Base-by-base conservation (phyloP, 2,113 vertebrate species). In the Crotalus horridus region DNA sequence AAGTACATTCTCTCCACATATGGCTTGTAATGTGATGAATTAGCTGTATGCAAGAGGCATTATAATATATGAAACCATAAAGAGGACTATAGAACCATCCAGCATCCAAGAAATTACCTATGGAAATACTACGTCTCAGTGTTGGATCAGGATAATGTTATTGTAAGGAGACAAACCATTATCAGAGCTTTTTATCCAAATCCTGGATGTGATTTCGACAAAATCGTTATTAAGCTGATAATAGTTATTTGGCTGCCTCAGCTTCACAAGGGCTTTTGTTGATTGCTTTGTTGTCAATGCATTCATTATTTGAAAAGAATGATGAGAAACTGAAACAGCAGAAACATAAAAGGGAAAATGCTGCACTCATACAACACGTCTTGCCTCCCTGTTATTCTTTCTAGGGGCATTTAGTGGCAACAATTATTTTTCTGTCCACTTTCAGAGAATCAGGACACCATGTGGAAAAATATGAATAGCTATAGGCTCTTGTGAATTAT, bases 31-130 rank as follows among this genome's bases (percentile, higher is more conserved):
- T 33, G 48, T 91, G 81, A 59, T 39, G 54, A 58, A 91, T 29
- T 24, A 48, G 85, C 85, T 46, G 56, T 85, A 90, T 89, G 86
- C 92, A 92, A 93, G 89, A 94, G 94, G 94, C 94, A 94, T 74
- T 94, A 91, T 95, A 93, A 93, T 90, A 90, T 87, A 94, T 94
- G 95, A 94, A 95, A 94, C 92, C 94, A 87, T 94, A 90, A 94
- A 95, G 81, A 91, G 2, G 74, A 92, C 95, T 85, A 1, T 1
- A 43, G 61, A 46, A 10, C 69, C 33, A 53, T 54, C 10, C 48
- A 48, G 4, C 48, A 89, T 29, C 90, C 87, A 46, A 81, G 86
- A 88, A 85, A 81, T 89, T 88, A 56, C 23, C n/a, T 7, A 59
- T 21, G 21, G 64, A 88, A 92, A 88, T 24, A 33, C 53, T 51